These are phyloP conservation scores for Epiblema foenella DNA, from an alignment of 2,888 invertebrate species.

Conservation along the genomic window DNA sequence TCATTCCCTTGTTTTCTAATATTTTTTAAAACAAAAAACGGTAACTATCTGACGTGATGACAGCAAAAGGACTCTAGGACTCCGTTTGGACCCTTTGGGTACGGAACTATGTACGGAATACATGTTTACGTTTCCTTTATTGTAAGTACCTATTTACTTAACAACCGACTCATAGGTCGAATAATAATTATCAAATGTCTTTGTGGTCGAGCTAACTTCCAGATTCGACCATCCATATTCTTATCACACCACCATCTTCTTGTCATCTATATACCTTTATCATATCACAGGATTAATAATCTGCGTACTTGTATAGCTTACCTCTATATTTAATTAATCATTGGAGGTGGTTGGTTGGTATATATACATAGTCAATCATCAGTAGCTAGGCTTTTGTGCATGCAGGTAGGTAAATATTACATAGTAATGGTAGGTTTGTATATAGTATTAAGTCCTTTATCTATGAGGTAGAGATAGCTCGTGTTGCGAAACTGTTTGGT, in stretches of 20 bases:
- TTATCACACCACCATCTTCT: no score
- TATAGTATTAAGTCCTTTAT: not conserved
- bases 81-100: no score
- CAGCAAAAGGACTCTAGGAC: no score
- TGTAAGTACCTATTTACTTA: no score
- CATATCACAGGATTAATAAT: not conserved
- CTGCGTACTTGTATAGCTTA: not conserved
- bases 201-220: not conserved
- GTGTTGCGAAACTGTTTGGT: slow-evolving; percentile 32
- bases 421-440: not conserved
- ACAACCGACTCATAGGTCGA: not conserved
- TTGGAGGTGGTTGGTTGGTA: not conserved
- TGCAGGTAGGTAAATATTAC: not conserved
- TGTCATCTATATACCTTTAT: no score
- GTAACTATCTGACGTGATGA: no score
- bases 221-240: not conserved
- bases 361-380: no score
- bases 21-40: no score
- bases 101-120: no score
- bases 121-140: no score
- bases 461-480: not conserved
- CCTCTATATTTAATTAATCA: not conserved
- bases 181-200: no score
- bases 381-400: not conserved
- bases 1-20: no score